Base-by-base conservation (phyloP, 2,888 invertebrate genomes). In the Coremacera marginata region DNA sequence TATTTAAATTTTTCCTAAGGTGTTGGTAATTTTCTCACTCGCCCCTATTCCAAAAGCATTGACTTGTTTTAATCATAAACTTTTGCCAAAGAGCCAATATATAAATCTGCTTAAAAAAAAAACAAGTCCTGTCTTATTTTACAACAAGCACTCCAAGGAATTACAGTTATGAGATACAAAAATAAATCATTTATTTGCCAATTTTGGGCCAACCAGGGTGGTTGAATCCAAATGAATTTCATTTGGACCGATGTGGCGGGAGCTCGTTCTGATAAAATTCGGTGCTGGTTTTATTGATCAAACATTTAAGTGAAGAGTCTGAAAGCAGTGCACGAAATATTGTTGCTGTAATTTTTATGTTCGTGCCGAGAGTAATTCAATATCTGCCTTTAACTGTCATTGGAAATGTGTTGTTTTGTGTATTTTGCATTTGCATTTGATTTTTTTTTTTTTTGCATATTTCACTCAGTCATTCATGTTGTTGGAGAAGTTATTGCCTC, bases 261-360 rank as follows among this genome's bases (percentile, higher is more conserved):
- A 67, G 22, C 65, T 67, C 74, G 37, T 65, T 65, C 31, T 55
- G 73, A 70, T 70, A 77, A 60, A 60, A 25, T 22, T 72, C 19
- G 67, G 63, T 52, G 19, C 34, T 19, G 65, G 76, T 84, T 84
- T 84, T 87, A 87, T 87, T 87, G 87, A 87, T 87, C 87, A 87
- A 87, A 87, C 87, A 87, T 84, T 82, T 81, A 81, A 82, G 77
- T 76, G 77, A 80, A 82, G 80, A 80, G 77, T 79, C 70, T 44
- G 78, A 79, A 78, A 77, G 55, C 31, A 55, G 22, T 60, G 25
- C 27, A 60, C 25, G 60, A 60, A 60, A 57, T 60, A 5, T 22
- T 14, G 60, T 27, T 9, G 60, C 60, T 25, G 14, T 11, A 9
- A 22, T 22, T 11, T 27, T 5, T 11, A 37, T 44, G 72, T 73